Base-by-base conservation (phyloP, 2,888 invertebrate species). In the Brachyptera putata region DNA sequence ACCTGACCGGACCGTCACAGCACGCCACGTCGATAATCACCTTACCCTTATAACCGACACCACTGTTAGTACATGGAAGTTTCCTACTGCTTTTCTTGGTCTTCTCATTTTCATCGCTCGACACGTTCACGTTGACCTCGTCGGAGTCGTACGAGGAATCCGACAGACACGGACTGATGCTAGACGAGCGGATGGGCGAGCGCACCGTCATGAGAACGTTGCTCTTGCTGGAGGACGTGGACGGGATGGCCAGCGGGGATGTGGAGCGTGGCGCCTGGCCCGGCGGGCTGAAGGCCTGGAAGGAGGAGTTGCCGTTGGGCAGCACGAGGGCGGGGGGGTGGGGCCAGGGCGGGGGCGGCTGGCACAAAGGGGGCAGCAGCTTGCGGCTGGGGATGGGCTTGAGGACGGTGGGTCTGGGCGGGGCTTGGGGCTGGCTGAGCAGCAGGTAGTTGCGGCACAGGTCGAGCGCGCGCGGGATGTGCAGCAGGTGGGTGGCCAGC, bases 1-100 rank as follows among this genome's bases (percentile, higher is more conserved):
- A 89, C 24, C 87, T 80, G 0, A 94, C 92, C 0, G 94, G 94
- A 0, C 94, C 94, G 74, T 94, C 94, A 74, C 94, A 94, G 64
- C 89, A 91, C 0, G 93, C 94, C n/a, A 93, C 83, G 74, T 94
- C 93, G 62, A 91, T 76, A 1, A 92, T 84, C 0, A 88, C 84
- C 70, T 82, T 83, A 26, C 74, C 58, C 16, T 25, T 14, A 30
- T 21, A 34, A 7, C 43, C 46, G 1, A 26, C 14, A 49, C 49
- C 30, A 5, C 13, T 14, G 11, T 18, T 56, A n/a, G n/a, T n/a
- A n/a, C n/a, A n/a, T n/a, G n/a, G n/a, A 34, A 36, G 7, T 39
- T 41, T 26, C 21, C 14, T 25, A 16, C 16, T 30, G 25, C 3
- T n/a, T 39, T 13, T 43, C 43, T 26, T 57, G 14, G 48, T 46